These are phyloP conservation scores for Heterocephalus glaber DNA, from an alignment of 2,113 vertebrate genomes.

Conservation along the genomic window DNA sequence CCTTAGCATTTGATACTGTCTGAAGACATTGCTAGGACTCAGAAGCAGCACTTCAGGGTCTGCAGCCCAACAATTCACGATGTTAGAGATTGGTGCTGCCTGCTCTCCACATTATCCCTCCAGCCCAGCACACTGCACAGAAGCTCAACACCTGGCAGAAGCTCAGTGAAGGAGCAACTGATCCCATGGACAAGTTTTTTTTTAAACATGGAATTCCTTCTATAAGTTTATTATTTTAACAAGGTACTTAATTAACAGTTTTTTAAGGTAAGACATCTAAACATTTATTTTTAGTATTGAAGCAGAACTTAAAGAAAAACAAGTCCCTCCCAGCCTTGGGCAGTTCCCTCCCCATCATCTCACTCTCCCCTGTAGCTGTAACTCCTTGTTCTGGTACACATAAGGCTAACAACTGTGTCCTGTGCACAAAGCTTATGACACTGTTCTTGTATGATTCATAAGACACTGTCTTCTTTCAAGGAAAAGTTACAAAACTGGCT, in stretches of 20 bases:
- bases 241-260: background rate
- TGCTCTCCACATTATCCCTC: background rate
- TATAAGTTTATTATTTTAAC: background rate
- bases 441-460: too few relatives aligned
- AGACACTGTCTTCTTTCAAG: too few relatives aligned
- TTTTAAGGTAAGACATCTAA: background rate
- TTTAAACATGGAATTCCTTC: background rate
- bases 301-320: too few relatives aligned
- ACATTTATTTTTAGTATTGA: background rate
- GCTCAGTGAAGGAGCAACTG: background rate
- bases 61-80: background rate
- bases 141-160: background rate
- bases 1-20: background rate
- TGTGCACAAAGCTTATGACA: too few relatives aligned
- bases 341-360: too few relatives aligned
- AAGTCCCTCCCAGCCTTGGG: too few relatives aligned
- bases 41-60: background rate
- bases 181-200: background rate
- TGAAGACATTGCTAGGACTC: background rate
- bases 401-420: too few relatives aligned
- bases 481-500: too few relatives aligned
- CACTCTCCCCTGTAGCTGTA: too few relatives aligned
- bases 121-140: background rate
- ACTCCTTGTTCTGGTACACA: too few relatives aligned
- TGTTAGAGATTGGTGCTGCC: background rate